These are phyloP conservation scores for Taeniopygia guttata DNA, from an alignment of 2,797 vertebrate genomes.

Conservation along the genomic window DNA sequence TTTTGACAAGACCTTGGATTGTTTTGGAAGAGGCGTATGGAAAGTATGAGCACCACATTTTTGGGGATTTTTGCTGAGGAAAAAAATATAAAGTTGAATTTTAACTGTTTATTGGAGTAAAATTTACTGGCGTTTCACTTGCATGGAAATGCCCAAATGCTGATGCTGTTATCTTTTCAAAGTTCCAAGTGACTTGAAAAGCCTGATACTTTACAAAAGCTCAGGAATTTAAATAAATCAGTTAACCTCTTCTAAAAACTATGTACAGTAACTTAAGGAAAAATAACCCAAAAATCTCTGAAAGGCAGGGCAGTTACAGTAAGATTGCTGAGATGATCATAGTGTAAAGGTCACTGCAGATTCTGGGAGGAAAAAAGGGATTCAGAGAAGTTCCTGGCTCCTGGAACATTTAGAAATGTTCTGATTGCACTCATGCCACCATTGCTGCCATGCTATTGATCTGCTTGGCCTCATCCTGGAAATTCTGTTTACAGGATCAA, in stretches of 20 bases:
- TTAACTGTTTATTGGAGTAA: neutral
- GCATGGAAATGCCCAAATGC: neutral
- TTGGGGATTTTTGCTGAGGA: neutral
- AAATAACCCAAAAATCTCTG: neutral
- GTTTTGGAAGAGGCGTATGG: neutral
- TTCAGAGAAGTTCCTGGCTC: neutral
- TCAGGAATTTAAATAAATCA: neutral
- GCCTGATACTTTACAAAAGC: neutral
- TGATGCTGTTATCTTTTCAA: neutral
- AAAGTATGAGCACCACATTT: neutral
- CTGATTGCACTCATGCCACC: fast-evolving
- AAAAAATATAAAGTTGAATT: neutral
- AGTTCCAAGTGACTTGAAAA: neutral
- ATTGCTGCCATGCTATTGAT: neutral
- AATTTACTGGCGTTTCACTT: neutral
- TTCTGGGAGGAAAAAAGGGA: neutral
- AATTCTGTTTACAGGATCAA: neutral
- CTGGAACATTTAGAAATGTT: fast-evolving
- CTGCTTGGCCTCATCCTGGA: neutral
- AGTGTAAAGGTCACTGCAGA: neutral
- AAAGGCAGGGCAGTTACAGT: neutral
- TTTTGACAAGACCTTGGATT: neutral
- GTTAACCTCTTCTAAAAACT: neutral
- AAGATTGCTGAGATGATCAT: neutral
- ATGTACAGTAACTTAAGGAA: neutral